Percentiles rank a stretch among this genome's conserved stretches.
Conservation (phyloP, 2,113 vertebrate genomes). For the Ursus arctos region DNA sequence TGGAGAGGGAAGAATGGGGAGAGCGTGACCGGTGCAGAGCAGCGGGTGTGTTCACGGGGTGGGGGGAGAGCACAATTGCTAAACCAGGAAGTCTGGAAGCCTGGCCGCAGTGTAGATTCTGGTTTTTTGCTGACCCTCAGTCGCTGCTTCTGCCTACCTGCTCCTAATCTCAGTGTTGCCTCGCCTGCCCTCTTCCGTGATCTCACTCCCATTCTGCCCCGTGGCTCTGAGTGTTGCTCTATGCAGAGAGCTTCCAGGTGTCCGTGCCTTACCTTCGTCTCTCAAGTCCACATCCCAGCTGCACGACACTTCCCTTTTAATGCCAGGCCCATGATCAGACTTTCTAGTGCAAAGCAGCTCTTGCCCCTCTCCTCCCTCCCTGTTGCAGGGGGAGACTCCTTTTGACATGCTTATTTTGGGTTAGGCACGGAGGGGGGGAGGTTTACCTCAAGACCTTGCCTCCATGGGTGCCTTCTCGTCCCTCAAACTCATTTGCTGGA, state of each 20-base stretch:
- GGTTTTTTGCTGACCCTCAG: neutral
- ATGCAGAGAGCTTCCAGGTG: neutral
- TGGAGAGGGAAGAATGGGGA: no score
- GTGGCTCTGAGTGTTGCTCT: neutral
- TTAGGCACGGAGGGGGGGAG: neutral
- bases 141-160: neutral
- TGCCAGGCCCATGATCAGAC: neutral
- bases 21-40: neutral
- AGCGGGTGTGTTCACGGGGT: neutral
- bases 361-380: neutral
- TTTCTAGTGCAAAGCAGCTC: neutral
- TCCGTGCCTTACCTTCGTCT: no score
- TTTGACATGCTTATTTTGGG: neutral
- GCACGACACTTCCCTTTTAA: neutral
- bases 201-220: no score
- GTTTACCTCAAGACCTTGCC: neutral
- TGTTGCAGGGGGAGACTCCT: neutral
- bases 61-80: accelerated
- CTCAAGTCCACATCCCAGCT: neutral
- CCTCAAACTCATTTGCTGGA: neutral
- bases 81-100: neutral
- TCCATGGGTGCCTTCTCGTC: neutral
- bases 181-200: no score
- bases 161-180: neutral
- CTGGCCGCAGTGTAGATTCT: neutral